phyloP scores from a whole-genome alignment of 1,140 invertebrate genomes.

The Musca domestica region DNA sequence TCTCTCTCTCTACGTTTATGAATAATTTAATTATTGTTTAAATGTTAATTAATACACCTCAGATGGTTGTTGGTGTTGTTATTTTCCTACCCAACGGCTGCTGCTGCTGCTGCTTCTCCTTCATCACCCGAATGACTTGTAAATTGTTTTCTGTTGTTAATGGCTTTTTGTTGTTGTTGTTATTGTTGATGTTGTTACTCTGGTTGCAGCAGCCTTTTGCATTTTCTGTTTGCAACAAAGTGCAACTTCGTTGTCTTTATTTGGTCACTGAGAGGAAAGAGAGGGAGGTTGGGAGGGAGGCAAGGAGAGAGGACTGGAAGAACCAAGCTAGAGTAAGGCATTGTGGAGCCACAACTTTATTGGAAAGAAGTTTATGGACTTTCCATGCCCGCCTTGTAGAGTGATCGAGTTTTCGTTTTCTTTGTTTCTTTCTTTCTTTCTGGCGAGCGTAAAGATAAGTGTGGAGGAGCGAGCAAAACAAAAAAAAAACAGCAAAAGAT shows the following conservation, averaged over 20 bases:
- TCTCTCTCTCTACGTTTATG: slow-evolving; percentile 31
- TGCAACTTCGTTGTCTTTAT: slow-evolving; percentile 22
- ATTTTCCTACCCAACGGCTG: background rate
- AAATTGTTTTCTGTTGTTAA: background rate
- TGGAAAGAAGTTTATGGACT: too few species aligned
- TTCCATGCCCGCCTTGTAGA: too few species aligned
- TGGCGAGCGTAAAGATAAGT: background rate
- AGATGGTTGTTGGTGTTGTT: slow-evolving; percentile 17
- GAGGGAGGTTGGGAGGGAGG: background rate
- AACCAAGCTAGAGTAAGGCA: too few species aligned
- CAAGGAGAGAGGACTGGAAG: too few species aligned
- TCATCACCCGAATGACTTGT: too few species aligned
- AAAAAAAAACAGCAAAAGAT: slow-evolving; percentile 20
- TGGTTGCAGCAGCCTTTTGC: slow-evolving; percentile 26
- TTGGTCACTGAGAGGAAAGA: background rate
- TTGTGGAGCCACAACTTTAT: too few species aligned
- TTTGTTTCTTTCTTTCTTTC: too few species aligned
- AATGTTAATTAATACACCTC: slow-evolving; percentile 54
- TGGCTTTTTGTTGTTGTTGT: slow-evolving; percentile 18
- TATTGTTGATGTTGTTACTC: background rate
- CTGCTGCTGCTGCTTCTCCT: too few species aligned
- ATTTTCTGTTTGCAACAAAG: slow-evolving; percentile 30
- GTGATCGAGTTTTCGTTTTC: too few species aligned
- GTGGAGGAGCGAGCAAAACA: slow-evolving; percentile 16
- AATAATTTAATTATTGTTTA: slow-evolving; percentile 55